Conservation (phyloP, 2,888 invertebrate species). For the Tipula helvola region DNA sequence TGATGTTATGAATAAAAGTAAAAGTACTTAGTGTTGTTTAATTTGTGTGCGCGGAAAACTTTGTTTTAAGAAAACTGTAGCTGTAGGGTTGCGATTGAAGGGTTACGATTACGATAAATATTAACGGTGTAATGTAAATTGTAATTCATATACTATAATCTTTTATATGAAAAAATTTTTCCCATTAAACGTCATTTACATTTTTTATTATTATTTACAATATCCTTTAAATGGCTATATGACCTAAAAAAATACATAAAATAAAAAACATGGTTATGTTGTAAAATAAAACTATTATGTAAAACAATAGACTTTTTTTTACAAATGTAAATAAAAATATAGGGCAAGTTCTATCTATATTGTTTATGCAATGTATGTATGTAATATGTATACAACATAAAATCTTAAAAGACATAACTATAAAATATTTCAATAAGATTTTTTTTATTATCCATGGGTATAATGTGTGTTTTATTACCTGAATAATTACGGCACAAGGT, state of each 20-base stretch:
- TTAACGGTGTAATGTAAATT: not conserved
- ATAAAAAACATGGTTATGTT: not conserved
- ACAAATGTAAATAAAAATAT: not conserved
- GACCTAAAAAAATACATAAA: not conserved
- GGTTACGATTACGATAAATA: not conserved
- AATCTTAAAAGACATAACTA: not conserved
- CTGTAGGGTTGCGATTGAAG: not conserved
- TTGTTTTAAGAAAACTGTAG: too few relatives aligned
- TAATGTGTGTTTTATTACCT: too few relatives aligned
- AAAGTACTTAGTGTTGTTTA: not conserved
- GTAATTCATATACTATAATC: not conserved
- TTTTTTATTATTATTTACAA: not conserved
- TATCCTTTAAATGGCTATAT: not conserved
- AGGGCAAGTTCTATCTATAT: not conserved
- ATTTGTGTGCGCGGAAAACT: too few relatives aligned
- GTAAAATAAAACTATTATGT: not conserved
- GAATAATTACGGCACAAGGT: too few relatives aligned
- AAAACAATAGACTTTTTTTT: not conserved
- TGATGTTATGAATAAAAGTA: not conserved
- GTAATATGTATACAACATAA: not conserved
- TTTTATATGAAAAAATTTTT: not conserved
- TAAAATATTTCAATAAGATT: not conserved
- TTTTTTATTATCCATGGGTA: not conserved
- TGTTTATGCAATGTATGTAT: not conserved
- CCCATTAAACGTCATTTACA: not conserved